These are phyloP conservation scores for Cephalopholis sonnerati DNA, from an alignment of 2,113 vertebrate species.

Conservation along the genomic window DNA sequence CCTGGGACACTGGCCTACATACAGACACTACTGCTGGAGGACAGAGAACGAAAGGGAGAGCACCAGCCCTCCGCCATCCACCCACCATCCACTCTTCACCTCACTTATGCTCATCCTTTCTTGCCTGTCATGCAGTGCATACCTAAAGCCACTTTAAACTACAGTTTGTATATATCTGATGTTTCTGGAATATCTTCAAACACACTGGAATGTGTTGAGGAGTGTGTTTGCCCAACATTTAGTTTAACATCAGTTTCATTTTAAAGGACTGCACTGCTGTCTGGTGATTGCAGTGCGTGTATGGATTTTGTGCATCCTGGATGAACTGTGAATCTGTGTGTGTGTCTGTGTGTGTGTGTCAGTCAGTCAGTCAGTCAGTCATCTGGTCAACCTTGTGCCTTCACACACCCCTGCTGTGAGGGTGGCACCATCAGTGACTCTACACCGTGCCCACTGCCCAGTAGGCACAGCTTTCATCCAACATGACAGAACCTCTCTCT, in stretches of 20 bases:
- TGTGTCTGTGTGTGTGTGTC: neutral
- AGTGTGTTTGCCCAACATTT: neutral
- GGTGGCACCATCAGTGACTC: conserved; percentile 69
- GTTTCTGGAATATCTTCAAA: neutral
- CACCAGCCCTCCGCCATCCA: conserved; percentile 60
- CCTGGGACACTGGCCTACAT: conserved; percentile 88
- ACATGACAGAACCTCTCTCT: conserved; percentile 67
- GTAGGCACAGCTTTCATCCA: conserved; percentile 78
- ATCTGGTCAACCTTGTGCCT: conserved; percentile 71
- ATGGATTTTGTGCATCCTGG: neutral
- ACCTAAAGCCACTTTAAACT: neutral
- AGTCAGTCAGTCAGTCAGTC: conserved; percentile 28
- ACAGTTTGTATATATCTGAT: neutral
- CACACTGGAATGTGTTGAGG: neutral
- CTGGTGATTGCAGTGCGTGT: neutral
- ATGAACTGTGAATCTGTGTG: conserved; percentile 9
- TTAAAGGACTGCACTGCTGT: neutral
- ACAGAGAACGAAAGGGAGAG: conserved; percentile 56
- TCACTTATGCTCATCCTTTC: conserved; percentile 38
- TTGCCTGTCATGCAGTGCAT: neutral
- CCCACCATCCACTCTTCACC: conserved; percentile 41
- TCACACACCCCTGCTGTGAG: conserved; percentile 68
- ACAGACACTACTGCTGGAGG: conserved; percentile 78
- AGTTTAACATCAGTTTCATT: conserved; percentile 7
- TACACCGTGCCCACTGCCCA: conserved; percentile 66